Evolutionary conservation across 2,888 invertebrate species (phyloP).

Genomic region (Drosophila hamatofila): DNA sequence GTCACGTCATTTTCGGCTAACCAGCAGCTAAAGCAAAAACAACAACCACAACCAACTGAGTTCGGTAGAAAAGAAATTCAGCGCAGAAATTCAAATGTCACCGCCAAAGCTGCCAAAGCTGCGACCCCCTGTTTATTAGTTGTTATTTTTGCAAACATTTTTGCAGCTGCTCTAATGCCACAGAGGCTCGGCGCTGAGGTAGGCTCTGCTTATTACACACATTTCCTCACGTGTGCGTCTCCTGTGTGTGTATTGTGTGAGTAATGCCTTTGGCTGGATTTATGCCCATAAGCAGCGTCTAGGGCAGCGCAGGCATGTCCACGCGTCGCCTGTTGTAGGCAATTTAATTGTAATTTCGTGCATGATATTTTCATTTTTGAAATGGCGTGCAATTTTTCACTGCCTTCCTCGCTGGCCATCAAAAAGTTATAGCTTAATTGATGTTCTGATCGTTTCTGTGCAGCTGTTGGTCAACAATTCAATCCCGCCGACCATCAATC

Average conservation of each 20-base stretch:
- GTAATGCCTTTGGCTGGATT: conserved; percentile 51
- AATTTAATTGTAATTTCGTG: conserved; percentile 71
- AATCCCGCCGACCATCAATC: conserved; percentile 51
- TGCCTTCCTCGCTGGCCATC: conserved; percentile 9
- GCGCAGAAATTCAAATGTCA: conserved; percentile 74
- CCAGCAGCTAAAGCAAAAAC: conserved; percentile 43
- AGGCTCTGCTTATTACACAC: conserved; percentile 67
- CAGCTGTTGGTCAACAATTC: conserved; percentile 43
- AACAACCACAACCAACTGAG: conserved; percentile 30
- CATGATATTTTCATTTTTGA: conserved; percentile 53
- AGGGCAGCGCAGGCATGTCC: too few species aligned
- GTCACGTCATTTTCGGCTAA: conserved; percentile 76
- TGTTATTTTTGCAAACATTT: conserved; percentile 21
- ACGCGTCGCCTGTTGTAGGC: conserved; percentile 51
- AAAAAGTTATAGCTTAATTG: conserved; percentile 30
- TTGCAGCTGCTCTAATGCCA: conserved; percentile 42
- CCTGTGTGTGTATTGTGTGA: conserved; percentile 16
- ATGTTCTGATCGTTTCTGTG: neutral
- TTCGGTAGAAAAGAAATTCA: conserved; percentile 46
- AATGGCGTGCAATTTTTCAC: conserved; percentile 38
- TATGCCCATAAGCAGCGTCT: conserved; percentile 40
- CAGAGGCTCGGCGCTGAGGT: conserved; percentile 29
- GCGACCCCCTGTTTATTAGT: conserved; percentile 22
- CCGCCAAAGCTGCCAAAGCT: conserved; percentile 61
- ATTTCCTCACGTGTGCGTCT: conserved; percentile 36